These are phyloP conservation scores for Panthera uncia DNA, from an alignment of 2,113 vertebrate species.

Conservation along the genomic window DNA sequence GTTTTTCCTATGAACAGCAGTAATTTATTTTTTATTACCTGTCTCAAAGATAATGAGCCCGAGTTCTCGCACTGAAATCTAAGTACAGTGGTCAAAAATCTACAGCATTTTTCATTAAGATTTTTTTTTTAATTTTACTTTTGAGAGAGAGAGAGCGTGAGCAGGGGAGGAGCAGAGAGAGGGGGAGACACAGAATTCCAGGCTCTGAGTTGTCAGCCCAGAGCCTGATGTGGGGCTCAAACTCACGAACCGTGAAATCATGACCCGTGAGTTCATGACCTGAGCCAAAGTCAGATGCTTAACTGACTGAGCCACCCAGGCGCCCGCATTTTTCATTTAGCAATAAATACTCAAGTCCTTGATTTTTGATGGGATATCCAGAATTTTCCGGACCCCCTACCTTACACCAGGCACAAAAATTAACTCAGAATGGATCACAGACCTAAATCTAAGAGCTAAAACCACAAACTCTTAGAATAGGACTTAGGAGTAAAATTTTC, in stretches of 20 bases:
- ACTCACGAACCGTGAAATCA: too few species aligned
- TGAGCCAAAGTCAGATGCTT: too few species aligned
- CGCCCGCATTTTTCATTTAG: not conserved
- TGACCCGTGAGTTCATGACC: too few species aligned
- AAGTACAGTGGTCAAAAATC: not conserved
- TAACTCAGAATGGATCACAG: not conserved
- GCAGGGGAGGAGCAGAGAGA: too few species aligned
- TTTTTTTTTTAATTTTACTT: too few species aligned
- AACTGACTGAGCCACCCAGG: too few species aligned
- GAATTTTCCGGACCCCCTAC: not conserved
- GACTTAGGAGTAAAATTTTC: not conserved
- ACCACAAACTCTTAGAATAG: not conserved
- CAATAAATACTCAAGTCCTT: not conserved
- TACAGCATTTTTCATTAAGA: not conserved
- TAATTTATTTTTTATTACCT: not conserved
- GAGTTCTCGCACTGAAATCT: not conserved
- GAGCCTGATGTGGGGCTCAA: too few species aligned
- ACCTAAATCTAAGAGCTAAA: not conserved
- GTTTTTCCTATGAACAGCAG: not conserved
- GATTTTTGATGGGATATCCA: not conserved
- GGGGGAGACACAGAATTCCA: too few species aligned
- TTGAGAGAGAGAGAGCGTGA: too few species aligned
- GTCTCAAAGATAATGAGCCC: not conserved
- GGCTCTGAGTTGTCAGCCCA: too few species aligned
- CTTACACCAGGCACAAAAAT: not conserved